A percentile compares a stretch with the other conserved stretches of the same genome.
These are phyloP conservation scores for Urosaurus nigricauda DNA, from an alignment of 2,797 vertebrate genomes.

Conservation along the genomic window DNA sequence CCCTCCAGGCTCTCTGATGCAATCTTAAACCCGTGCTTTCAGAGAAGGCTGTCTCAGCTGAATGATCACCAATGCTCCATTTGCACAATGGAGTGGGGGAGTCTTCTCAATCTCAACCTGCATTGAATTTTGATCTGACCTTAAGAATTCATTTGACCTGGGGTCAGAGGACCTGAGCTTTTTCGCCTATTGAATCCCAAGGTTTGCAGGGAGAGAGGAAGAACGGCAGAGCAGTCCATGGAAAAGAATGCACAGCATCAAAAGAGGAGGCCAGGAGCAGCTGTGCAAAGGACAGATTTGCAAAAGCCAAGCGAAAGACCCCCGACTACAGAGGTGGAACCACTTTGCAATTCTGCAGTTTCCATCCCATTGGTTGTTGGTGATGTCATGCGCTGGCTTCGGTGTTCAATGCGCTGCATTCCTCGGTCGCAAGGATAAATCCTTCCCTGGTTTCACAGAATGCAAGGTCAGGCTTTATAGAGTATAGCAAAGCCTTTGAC, in stretches of 20 bases:
- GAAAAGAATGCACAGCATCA: neutral
- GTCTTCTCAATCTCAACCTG: neutral
- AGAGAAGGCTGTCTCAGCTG: neutral
- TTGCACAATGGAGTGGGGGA: too few species aligned
- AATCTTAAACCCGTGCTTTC: neutral
- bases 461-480: neutral
- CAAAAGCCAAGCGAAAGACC: neutral
- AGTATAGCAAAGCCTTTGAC: neutral
- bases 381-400: neutral
- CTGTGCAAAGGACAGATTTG: neutral
- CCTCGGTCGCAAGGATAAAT: neutral
- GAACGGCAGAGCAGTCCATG: rapidly evolving
- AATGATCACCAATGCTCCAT: neutral
- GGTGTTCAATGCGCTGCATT: neutral
- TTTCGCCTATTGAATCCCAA: neutral
- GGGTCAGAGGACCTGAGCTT: neutral
- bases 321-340: too few species aligned
- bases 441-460: too few species aligned
- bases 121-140: neutral
- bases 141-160: neutral
- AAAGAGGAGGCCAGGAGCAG: too few species aligned
- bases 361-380: neutral
- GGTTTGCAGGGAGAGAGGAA: neutral
- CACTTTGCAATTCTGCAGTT: neutral
- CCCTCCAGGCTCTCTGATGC: neutral